A percentile compares a stretch with the other conserved stretches of the same genome.
Evolutionary conservation across 2,113 vertebrate genomes (phyloP).

Genomic region (Nematolebias whitei): DNA sequence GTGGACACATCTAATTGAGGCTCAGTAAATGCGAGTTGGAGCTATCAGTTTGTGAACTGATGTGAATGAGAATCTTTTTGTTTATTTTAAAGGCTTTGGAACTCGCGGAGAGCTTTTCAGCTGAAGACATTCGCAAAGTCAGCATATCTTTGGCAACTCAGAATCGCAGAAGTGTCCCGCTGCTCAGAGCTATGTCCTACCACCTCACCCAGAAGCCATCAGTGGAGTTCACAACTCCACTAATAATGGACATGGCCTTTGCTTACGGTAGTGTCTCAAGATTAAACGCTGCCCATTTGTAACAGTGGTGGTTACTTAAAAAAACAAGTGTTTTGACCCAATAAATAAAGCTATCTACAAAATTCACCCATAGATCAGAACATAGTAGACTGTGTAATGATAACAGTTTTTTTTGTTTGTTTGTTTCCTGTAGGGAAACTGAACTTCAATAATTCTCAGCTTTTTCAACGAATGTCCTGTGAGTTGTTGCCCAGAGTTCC

Average conservation of each 20-base stretch:
- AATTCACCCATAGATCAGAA: too few relatives aligned
- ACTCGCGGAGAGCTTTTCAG: constrained; percentile 83
- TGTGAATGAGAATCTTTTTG: not conserved
- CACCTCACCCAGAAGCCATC: constrained; percentile 86
- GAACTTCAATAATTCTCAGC: constrained; percentile 87
- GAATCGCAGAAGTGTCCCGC: constrained; percentile 81
- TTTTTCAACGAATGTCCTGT: constrained; percentile 84
- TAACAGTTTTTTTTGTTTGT: too few relatives aligned
- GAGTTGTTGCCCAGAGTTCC: constrained; percentile 82
- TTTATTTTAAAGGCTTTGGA: constrained; percentile 84
- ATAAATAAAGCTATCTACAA: too few relatives aligned
- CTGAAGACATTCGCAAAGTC: constrained; percentile 83
- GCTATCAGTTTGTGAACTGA: too few relatives aligned
- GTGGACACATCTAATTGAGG: too few relatives aligned
- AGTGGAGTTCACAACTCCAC: constrained; percentile 65
- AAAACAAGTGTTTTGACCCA: too few relatives aligned
- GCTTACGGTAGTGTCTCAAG: constrained; percentile 80
- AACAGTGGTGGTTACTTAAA: too few relatives aligned
- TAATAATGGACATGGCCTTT: constrained; percentile 85
- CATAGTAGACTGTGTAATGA: too few relatives aligned
- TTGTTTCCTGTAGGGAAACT: constrained; percentile 84
- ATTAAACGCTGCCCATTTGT: not conserved
- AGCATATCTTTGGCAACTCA: constrained; percentile 79
- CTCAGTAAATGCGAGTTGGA: not conserved
- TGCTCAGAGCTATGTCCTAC: constrained; percentile 89